phyloP scores from a whole-genome alignment of 64 coral and sea anemone species.

The Montipora foliosa region DNA sequence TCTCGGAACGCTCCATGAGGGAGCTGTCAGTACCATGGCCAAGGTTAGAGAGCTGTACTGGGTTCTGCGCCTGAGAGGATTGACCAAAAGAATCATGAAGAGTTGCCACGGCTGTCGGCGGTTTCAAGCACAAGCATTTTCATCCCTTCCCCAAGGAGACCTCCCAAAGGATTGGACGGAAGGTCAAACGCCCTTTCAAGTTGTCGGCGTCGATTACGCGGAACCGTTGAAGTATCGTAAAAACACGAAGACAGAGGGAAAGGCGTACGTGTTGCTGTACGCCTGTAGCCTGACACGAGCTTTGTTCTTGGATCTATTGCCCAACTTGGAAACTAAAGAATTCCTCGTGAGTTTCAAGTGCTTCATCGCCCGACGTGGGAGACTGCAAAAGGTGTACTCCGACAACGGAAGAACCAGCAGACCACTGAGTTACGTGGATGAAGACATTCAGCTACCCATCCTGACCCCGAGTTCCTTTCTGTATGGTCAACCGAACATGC shows the following conservation, averaged over 20 bases:
- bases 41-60: slow-evolving; percentile 10
- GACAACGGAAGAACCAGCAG: background rate
- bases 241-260: background rate
- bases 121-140: background rate
- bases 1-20: slow-evolving; percentile 5
- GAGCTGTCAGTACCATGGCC: slow-evolving; percentile 5
- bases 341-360: background rate
- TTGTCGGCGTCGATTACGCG: background rate
- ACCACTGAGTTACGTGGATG: too few relatives aligned
- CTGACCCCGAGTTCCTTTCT: too few relatives aligned
- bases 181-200: background rate
- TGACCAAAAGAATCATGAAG: background rate
- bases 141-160: background rate
- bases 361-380: background rate
- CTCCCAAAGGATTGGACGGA: slow-evolving; percentile 2
- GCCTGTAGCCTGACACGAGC: background rate
- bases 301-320: background rate
- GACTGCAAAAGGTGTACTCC: background rate
- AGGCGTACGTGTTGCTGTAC: background rate
- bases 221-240: slow-evolving; percentile 5
- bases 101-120: slow-evolving; percentile 4
- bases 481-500: background rate
- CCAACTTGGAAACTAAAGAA: too few relatives aligned
- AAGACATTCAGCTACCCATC: too few relatives aligned
- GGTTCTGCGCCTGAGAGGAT: background rate